Evolutionary conservation across 2,113 vertebrate genomes (phyloP).

Genomic region (Thryonomys swinderianus): DNA sequence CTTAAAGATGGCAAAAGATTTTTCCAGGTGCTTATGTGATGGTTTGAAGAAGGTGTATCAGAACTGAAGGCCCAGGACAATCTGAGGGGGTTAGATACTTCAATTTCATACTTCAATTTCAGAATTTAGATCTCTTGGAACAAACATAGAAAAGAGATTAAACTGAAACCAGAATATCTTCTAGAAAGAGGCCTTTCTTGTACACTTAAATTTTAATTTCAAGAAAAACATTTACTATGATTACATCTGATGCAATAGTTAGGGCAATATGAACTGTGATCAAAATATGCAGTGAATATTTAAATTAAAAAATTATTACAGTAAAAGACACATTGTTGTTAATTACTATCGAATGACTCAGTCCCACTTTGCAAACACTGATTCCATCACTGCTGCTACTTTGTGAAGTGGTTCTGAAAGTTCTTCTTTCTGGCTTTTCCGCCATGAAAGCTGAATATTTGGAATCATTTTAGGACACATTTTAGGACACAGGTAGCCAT

Average conservation of each 20-base stretch:
- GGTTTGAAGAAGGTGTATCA: background rate
- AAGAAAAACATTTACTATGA: background rate
- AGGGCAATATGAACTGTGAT: background rate
- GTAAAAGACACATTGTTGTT: background rate
- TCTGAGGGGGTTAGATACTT: background rate
- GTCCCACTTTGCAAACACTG: background rate
- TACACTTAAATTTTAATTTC: conserved; percentile 10
- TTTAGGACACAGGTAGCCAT: background rate
- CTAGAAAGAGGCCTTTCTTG: background rate
- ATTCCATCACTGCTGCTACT: background rate
- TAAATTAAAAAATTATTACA: background rate
- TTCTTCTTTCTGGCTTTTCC: background rate
- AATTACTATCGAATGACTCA: background rate
- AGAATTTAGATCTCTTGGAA: background rate
- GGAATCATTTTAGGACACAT: background rate
- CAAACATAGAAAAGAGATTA: background rate
- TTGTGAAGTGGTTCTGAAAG: background rate
- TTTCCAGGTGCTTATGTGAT: background rate
- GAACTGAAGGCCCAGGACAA: background rate
- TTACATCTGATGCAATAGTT: background rate
- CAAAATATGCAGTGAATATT: background rate
- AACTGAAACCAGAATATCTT: background rate
- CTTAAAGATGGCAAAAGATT: background rate
- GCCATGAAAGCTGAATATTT: background rate
- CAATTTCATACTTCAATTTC: conserved; percentile 2